Percentiles rank a stretch among this genome's conserved stretches.
phyloP scores from a whole-genome alignment of 2,797 vertebrate genomes.

The Squalus acanthias region DNA sequence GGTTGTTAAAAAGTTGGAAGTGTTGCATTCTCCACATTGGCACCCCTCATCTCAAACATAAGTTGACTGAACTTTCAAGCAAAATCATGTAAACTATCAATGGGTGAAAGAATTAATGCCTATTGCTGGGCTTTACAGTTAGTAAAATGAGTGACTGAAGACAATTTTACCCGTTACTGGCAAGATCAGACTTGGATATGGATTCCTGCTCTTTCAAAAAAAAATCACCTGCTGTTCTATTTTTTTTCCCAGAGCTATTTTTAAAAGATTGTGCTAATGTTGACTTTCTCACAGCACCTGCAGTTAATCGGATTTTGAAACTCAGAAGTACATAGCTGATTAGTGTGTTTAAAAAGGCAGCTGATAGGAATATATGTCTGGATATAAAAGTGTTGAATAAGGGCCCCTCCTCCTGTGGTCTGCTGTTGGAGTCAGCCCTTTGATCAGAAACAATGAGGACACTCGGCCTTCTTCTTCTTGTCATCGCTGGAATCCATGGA shows the following conservation, averaged over 20 bases:
- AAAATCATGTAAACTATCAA: not conserved
- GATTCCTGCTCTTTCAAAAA: not conserved
- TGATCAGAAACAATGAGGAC: not conserved
- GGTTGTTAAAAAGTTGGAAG: not conserved
- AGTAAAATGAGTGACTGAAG: not conserved
- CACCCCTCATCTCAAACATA: not conserved
- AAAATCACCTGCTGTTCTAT: not conserved
- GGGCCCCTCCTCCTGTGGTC: not conserved
- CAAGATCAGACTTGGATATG: not conserved
- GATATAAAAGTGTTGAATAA: not conserved
- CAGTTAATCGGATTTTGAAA: not conserved
- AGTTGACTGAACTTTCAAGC: not conserved
- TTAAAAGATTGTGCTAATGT: not conserved
- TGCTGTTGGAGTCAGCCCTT: not conserved
- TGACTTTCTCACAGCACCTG: slow-evolving; percentile 20
- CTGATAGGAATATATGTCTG: not conserved
- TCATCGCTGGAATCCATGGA: slow-evolving; percentile 14
- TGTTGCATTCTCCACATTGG: not conserved
- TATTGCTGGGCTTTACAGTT: not conserved
- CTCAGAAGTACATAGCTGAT: not conserved
- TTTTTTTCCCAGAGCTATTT: not conserved
- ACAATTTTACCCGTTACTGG: not conserved
- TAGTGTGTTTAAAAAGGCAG: not conserved
- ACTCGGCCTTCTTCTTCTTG: not conserved
- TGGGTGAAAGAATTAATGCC: not conserved